These are phyloP conservation scores for Escarpia spicata DNA, from an alignment of 2,888 invertebrate species.

Conservation along the genomic window DNA sequence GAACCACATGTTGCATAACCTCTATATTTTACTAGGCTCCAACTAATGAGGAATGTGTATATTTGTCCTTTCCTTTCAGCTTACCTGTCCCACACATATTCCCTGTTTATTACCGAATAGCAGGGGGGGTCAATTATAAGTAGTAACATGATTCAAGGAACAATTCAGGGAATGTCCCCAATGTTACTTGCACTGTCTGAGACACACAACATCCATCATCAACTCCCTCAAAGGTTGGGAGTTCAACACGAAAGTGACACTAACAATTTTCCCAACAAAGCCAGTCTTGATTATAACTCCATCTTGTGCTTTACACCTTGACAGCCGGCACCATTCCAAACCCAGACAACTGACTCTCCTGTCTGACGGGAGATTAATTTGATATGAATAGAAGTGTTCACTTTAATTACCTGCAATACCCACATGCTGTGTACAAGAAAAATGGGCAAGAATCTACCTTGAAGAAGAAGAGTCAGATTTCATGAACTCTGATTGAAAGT, in stretches of 20 bases:
- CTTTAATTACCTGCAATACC: not conserved
- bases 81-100: not conserved
- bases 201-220: too few relatives aligned
- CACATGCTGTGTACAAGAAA: not conserved
- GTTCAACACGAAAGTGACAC: not conserved
- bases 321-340: not conserved
- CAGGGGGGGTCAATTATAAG: not conserved
- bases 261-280: too few relatives aligned
- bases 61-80: not conserved
- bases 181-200: too few relatives aligned
- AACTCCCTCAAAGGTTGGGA: too few relatives aligned
- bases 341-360: not conserved
- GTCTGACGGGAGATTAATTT: not conserved
- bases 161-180: not conserved
- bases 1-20: not conserved
- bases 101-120: not conserved
- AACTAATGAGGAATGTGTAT: not conserved
- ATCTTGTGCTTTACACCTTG: not conserved
- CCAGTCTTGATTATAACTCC: not conserved
- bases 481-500: not conserved
- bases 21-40: not conserved
- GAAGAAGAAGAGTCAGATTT: not conserved
- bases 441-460: not conserved
- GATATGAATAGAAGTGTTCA: not conserved
- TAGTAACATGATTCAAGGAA: not conserved